These are phyloP conservation scores for Clarias batrachus DNA, from an alignment of 2,113 vertebrate genomes.

Conservation along the genomic window DNA sequence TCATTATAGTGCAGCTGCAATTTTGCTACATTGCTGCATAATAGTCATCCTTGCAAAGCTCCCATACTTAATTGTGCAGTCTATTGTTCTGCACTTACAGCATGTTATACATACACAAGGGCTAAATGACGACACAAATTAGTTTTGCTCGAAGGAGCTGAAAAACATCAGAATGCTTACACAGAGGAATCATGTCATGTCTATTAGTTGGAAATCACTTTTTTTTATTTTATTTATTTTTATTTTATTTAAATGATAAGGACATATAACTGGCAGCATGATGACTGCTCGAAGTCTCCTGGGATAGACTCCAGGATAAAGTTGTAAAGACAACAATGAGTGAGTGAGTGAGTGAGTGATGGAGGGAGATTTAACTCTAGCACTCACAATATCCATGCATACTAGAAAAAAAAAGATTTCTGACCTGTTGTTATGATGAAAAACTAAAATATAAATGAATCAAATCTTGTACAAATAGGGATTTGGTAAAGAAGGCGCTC, in stretches of 20 bases:
- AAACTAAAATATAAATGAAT: conserved; percentile 9
- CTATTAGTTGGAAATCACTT: not conserved
- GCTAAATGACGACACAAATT: not conserved
- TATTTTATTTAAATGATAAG: not conserved
- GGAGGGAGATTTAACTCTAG: conserved; percentile 27
- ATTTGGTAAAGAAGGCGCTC: not conserved
- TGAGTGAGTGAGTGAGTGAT: no score
- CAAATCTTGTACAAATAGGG: not conserved
- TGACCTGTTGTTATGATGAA: conserved; percentile 24
- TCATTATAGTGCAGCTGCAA: not conserved
- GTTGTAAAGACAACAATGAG: no score
- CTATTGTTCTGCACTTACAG: not conserved
- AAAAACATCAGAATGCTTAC: not conserved
- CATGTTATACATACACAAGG: not conserved
- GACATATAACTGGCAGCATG: not conserved
- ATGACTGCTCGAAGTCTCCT: no score
- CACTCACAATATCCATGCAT: not conserved
- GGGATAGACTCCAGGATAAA: no score
- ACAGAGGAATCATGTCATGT: not conserved
- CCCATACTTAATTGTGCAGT: not conserved
- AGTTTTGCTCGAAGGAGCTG: not conserved
- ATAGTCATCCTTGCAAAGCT: not conserved
- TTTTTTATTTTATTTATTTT: not conserved
- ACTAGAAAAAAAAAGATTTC: not conserved
- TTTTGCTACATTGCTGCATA: not conserved